phyloP scores from a whole-genome alignment of 2,888 invertebrate species.

The Ochropleura plecta region DNA sequence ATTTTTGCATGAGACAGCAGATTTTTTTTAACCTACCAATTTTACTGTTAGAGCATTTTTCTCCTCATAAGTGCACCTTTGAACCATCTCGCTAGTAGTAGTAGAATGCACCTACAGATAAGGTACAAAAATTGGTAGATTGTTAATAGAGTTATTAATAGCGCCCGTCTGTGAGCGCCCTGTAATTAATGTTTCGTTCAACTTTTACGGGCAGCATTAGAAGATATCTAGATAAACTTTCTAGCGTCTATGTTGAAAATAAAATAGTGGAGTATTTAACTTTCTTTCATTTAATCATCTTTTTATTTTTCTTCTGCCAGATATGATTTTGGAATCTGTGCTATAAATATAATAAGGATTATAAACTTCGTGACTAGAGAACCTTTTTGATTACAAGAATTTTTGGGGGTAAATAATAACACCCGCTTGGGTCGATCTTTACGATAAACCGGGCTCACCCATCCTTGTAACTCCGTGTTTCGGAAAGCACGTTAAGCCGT shows the following conservation, averaged over 20 bases:
- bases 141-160: slow-evolving; percentile 34
- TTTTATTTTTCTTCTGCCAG: neutral
- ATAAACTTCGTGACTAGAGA: too few species aligned
- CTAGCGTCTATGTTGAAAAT: slow-evolving; percentile 18
- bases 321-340: too few species aligned
- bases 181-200: slow-evolving; percentile 25
- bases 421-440: too few species aligned
- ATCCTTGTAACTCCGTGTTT: too few species aligned
- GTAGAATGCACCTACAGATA: neutral
- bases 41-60: neutral
- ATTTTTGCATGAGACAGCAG: too few species aligned
- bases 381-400: too few species aligned
- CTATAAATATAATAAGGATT: too few species aligned
- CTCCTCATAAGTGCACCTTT: slow-evolving; percentile 2
- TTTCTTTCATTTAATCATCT: neutral
- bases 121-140: slow-evolving; percentile 24
- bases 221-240: neutral
- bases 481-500: too few species aligned
- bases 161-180: neutral
- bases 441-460: too few species aligned
- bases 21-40: neutral
- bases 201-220: slow-evolving; percentile 29
- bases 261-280: slow-evolving; percentile 6
- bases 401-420: too few species aligned
- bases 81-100: neutral